Evolutionary conservation across 2,797 vertebrate genomes (phyloP).

Genomic region (Mormyrus proboscirostris): DNA sequence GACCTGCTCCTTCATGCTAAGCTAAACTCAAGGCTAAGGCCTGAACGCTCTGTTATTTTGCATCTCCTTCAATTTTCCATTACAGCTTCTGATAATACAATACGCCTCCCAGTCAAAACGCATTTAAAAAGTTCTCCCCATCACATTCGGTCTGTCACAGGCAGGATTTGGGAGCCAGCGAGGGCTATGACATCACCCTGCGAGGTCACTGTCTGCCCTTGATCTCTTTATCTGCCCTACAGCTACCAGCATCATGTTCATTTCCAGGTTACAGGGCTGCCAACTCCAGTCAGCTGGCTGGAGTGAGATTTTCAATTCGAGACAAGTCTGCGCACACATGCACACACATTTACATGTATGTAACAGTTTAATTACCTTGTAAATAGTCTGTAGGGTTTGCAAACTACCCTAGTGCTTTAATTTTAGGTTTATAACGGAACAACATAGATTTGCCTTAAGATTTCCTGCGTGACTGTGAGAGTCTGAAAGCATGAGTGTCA

Average conservation of each 20-base stretch:
- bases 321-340: not conserved
- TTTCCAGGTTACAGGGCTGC: not conserved
- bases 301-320: not conserved
- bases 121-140: not conserved
- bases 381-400: not conserved
- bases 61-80: not conserved
- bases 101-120: not conserved
- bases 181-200: not conserved
- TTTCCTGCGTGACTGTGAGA: not conserved
- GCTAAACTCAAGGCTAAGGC: not conserved
- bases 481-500: not conserved
- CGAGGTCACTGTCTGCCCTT: not conserved
- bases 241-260: not conserved
- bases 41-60: not conserved
- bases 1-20: not conserved
- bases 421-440: not conserved
- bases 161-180: not conserved
- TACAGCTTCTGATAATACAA: not conserved
- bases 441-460: not conserved
- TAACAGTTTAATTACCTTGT: not conserved
- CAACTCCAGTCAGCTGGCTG: not conserved
- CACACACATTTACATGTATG: not conserved
- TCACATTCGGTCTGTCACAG: not conserved
- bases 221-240: not conserved
- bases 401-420: not conserved